Evolutionary conservation across 2,888 invertebrate genomes (phyloP), one percentile per base, ranked within the genome.

Genomic region (Drosophila yooni): DNA sequence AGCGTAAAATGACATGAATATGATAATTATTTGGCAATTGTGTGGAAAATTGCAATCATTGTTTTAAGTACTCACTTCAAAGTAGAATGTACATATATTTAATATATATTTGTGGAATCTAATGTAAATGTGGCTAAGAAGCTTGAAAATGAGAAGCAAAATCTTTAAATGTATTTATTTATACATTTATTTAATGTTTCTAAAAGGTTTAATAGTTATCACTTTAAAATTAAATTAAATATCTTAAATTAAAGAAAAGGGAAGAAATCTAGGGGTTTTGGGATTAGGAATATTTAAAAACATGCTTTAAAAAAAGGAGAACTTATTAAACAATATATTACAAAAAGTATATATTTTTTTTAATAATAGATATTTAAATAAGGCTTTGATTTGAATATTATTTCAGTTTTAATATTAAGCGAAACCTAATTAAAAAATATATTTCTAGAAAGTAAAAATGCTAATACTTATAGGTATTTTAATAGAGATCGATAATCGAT

Each of bases 21-120:
- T 76, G 77, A 69, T 81, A 82, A 84, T 84, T 72, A 70, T 51
- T 76, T 70, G 68, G 36, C 75, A 85, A 83, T 75, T 75, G 79
- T 70, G 71, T 76, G 73, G 78, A 76, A 83, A 81, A 83, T 81
- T 81, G 59, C 60, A 73, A 79, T 80, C 70, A 79, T 71, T 73
- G 75, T 83, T 64, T 81, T 36, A 74, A 83, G 80, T 74, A 66
- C 15, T 46, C 15, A 46, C 46, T 25, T 46, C 11, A 40, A 63
- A 73, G 60, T 38, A 18, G 68, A 66, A 70, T 74, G 59, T 48
- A 65, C 56, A 63, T 70, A 64, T 69, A 18, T 48, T 36, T 7
- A 36, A 48, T 7, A 25, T 21, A 25, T 40, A 8, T 25, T 25
- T 21, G 15, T 21, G 8, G 13, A 15, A 25, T 15, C 7, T 15